Evolutionary conservation across 1,140 invertebrate species (phyloP).

Genomic region (Conus betulinus): DNA sequence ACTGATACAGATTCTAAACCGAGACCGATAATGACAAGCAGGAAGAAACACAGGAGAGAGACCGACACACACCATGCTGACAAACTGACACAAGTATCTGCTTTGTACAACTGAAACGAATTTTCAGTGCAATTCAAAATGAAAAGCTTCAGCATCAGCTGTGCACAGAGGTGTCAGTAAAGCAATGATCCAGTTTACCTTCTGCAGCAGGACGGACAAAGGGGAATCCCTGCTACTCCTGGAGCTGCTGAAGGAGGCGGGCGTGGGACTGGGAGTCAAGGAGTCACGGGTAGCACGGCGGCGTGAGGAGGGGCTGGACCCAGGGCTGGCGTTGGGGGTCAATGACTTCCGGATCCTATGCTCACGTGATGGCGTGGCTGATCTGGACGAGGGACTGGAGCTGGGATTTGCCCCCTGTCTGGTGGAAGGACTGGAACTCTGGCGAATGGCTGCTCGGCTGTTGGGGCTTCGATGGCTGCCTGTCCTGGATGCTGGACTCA

Average conservation of each 20-base stretch:
- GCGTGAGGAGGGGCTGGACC: neutral
- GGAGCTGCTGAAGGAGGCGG: neutral
- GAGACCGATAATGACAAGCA: neutral
- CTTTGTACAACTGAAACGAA: no score
- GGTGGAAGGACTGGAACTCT: neutral
- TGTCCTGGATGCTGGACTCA: neutral
- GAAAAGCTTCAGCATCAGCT: neutral
- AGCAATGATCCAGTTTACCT: neutral
- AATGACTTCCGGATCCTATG: neutral
- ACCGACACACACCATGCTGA: neutral
- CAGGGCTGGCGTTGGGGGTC: neutral
- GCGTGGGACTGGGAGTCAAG: neutral
- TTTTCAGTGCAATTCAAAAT: no score
- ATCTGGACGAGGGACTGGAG: neutral
- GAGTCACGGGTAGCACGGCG: neutral
- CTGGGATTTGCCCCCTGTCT: neutral
- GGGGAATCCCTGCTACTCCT: neutral
- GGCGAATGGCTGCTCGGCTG: neutral
- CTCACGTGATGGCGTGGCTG: neutral
- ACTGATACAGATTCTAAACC: neutral
- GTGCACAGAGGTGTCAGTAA: neutral
- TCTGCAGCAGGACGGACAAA: neutral
- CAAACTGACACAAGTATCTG: neutral
- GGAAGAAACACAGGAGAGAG: neutral
- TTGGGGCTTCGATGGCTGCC: neutral